Evolutionary conservation across 2,888 invertebrate genomes (phyloP).

Genomic region (Perizoma affinitatum): DNA sequence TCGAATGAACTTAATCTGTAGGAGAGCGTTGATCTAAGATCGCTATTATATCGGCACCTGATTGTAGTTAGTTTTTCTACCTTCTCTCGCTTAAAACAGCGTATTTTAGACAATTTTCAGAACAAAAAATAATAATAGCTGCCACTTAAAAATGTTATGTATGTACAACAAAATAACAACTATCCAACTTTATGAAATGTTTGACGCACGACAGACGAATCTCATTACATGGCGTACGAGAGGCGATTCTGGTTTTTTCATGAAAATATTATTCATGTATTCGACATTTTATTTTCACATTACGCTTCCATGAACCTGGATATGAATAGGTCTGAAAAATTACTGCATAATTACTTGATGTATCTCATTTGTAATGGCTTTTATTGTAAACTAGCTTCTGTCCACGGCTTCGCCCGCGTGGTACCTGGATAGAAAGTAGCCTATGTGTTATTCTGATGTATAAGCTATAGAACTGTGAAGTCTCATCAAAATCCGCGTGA

Average conservation of each 20-base stretch:
- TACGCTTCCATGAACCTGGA: slow-evolving; percentile 18
- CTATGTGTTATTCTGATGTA: no score
- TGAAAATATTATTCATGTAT: slow-evolving; percentile 25
- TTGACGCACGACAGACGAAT: slow-evolving; percentile 13
- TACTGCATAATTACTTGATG: slow-evolving; percentile 9
- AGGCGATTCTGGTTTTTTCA: slow-evolving; percentile 16
- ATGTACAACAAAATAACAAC: slow-evolving; percentile 7
- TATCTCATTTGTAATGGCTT: slow-evolving; percentile 11
- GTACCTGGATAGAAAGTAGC: no score
- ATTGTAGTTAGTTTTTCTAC: no score
- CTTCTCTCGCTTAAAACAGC: no score
- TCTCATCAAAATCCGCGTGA: no score
- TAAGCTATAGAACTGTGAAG: no score
- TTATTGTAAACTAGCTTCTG: no score
- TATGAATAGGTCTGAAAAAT: slow-evolving; percentile 19
- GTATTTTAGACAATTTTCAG: no score
- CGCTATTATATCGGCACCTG: no score
- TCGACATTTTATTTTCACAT: slow-evolving; percentile 22
- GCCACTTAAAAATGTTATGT: neutral
- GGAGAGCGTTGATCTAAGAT: no score
- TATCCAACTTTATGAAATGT: slow-evolving; percentile 6
- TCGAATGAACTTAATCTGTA: no score
- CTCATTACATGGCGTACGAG: slow-evolving; percentile 15
- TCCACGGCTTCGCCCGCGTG: no score
- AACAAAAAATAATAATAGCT: neutral